Conservation (phyloP, 2,888 invertebrate species). For the Watsonalla binaria region DNA sequence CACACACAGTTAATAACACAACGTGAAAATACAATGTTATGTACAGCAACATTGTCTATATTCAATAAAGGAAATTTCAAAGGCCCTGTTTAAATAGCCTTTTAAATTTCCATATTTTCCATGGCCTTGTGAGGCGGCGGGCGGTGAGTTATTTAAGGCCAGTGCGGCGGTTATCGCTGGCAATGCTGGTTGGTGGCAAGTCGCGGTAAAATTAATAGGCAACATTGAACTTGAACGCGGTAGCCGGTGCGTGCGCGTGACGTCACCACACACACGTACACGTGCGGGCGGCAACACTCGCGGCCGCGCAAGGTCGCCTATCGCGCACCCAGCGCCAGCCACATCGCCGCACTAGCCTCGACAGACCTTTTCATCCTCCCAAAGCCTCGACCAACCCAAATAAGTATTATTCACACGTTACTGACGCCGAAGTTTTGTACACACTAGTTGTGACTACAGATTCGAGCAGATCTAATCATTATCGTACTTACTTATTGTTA, state of each 20-base stretch:
- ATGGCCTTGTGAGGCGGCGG: background rate
- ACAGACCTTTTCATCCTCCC: conserved; percentile 19
- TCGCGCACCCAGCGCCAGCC: conserved; percentile 47
- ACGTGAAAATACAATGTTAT: background rate
- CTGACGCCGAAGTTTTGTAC: background rate
- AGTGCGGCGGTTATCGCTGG: conserved; percentile 5
- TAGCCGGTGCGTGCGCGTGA: conserved; percentile 56
- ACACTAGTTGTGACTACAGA: background rate
- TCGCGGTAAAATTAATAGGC: conserved; percentile 61
- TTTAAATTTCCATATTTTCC: background rate
- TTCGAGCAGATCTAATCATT: background rate
- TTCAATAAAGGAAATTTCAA: background rate
- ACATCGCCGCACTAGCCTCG: conserved; percentile 44
- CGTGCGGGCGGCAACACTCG: conserved; percentile 30
- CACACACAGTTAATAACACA: background rate
- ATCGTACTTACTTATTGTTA: background rate
- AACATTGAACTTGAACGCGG: conserved; percentile 75
- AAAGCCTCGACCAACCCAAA: conserved; percentile 4
- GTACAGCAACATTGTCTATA: background rate
- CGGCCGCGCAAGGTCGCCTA: conserved; percentile 32
- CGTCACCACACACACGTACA: conserved; percentile 49
- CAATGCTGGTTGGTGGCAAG: conserved; percentile 37
- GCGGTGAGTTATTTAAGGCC: background rate
- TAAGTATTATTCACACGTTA: background rate
- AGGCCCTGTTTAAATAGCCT: background rate